Evolutionary conservation across 2,888 invertebrate species (phyloP), one percentile per base, ranked within the genome.

Genomic region (Eueremaeus valkanovi): DNA sequence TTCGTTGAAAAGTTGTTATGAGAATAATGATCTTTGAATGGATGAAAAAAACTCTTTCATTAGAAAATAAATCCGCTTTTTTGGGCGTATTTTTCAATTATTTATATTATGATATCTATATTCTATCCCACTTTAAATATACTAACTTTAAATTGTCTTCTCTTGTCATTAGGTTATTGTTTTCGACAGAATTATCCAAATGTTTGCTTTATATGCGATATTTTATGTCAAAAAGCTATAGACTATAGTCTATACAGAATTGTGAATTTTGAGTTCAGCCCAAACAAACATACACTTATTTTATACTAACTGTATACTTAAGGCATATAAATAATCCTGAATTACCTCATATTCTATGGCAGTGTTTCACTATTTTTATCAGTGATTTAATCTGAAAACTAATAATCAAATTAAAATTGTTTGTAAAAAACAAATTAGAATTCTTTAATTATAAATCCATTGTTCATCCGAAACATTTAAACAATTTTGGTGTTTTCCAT

Each of bases 81-180:
- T 55, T 55, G 55, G 55, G 55, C 55, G 55, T 55, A 27, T 55
- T 55, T 36, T 55, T 55, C 55, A 27, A 55, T 55, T 55, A 27
- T 8, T n/a, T n/a, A n/a, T n/a, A n/a, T n/a, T n/a, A n/a, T n/a
- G n/a, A n/a, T n/a, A n/a, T n/a, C n/a, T n/a, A n/a, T n/a, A n/a
- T n/a, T n/a, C n/a, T n/a, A n/a, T n/a, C n/a, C n/a, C n/a, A n/a
- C n/a, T n/a, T n/a, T n/a, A n/a, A n/a, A n/a, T n/a, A n/a, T n/a
- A n/a, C n/a, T n/a, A 49, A 49, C 3, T 45, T 45, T 45, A 18
- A 45, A 18, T 45, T 45, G 3, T 13, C 3, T 45, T 45, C 11
- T 13, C 45, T 18, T 45, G 21, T 49, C 49, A n/a, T 49, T 49
- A 49, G n/a, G 5, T 49, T 49, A 49, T n/a, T 49, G 49, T 49